phyloP scores from a whole-genome alignment of 2,113 vertebrate genomes.

The Phrynocephalus versicolor region DNA sequence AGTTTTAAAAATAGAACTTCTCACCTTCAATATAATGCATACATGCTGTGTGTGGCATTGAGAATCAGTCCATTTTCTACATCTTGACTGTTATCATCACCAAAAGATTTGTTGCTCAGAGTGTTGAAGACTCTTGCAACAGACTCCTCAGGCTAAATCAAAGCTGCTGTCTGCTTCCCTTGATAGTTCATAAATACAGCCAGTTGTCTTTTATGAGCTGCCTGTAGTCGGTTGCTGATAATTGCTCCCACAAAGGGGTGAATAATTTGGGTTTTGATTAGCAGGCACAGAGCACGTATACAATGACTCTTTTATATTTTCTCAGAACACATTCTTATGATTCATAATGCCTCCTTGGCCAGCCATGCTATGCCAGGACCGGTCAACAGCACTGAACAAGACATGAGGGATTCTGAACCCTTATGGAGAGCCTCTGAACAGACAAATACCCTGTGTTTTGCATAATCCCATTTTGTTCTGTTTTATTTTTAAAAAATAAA shows the following conservation, averaged over 20 bases:
- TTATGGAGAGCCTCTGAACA: too few relatives aligned
- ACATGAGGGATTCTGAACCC: too few relatives aligned
- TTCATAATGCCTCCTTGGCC: background rate
- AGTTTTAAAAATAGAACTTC: background rate
- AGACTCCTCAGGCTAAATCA: fast-evolving
- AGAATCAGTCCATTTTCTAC: constrained; percentile 41
- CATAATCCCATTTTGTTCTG: too few relatives aligned
- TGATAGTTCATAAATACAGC: background rate
- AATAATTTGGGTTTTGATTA: background rate
- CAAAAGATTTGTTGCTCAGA: fast-evolving
- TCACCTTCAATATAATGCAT: constrained; percentile 18
- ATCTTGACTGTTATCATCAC: background rate
- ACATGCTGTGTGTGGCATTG: constrained; percentile 17
- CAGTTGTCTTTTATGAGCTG: background rate
- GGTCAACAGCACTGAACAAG: too few relatives aligned
- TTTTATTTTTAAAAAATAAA: too few relatives aligned
- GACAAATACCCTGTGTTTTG: too few relatives aligned
- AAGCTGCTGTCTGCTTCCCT: background rate
- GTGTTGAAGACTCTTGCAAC: fast-evolving
- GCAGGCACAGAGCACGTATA: background rate
- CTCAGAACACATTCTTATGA: background rate
- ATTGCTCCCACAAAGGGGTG: background rate
- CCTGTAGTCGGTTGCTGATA: background rate
- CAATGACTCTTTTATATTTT: background rate
- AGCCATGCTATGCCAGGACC: background rate